Conservation (phyloP, 2,888 invertebrate genomes). For the Nomada lathburiana region DNA sequence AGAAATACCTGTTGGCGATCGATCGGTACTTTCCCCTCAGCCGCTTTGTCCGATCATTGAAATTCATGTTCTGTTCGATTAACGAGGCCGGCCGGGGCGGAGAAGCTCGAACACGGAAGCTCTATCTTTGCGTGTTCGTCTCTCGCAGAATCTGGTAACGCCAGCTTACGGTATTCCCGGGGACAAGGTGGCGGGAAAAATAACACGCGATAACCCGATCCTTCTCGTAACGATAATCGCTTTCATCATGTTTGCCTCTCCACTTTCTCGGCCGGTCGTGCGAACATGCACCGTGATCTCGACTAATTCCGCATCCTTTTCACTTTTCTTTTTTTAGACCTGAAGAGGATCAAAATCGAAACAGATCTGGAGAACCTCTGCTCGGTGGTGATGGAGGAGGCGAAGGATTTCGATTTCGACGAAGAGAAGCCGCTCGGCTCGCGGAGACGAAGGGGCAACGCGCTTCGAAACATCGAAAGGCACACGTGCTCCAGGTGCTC, state of each 20-base stretch:
- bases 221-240: constrained; percentile 20
- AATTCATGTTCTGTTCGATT: background rate
- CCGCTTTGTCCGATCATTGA: background rate
- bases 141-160: constrained; percentile 12
- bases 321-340: constrained; percentile 66
- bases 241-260: constrained; percentile 20
- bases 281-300: constrained; percentile 4
- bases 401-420: constrained; percentile 56
- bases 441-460: constrained; percentile 50
- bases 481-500: constrained; percentile 78
- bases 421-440: constrained; percentile 56
- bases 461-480: constrained; percentile 61
- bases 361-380: constrained; percentile 52
- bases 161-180: constrained; percentile 50
- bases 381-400: constrained; percentile 56
- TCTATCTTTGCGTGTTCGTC: background rate
- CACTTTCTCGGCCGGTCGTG: constrained; percentile 15
- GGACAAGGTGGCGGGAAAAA: constrained; percentile 64
- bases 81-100: background rate
- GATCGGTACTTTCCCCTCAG: background rate
- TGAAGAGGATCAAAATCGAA: constrained; percentile 65
- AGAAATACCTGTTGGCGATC: constrained; percentile 1
- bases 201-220: constrained; percentile 50
- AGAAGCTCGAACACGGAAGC: constrained; percentile 1
- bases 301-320: constrained; percentile 53